phyloP scores from a whole-genome alignment of 2,797 vertebrate genomes.

The Chaetophractus vellerosus region DNA sequence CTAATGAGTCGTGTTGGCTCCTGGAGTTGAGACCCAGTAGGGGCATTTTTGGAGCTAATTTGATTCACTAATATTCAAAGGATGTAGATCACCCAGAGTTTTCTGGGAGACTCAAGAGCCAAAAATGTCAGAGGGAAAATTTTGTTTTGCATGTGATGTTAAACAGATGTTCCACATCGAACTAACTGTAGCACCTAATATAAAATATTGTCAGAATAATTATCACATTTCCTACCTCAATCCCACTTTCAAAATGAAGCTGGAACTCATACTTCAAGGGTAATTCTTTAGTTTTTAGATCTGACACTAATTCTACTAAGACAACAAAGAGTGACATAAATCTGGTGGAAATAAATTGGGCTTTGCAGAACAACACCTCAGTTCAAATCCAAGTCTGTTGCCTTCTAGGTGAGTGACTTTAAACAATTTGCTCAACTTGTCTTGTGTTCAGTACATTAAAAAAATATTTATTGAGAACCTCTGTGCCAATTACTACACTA shows the following conservation, averaged over 20 bases:
- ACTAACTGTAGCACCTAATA: conserved; percentile 75
- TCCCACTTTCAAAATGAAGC: too few relatives aligned
- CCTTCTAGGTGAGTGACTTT: too few relatives aligned
- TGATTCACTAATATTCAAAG: too few relatives aligned
- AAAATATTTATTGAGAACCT: background rate
- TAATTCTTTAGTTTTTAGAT: background rate
- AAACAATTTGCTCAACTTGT: conserved; percentile 16
- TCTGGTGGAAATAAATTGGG: background rate
- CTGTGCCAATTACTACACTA: background rate
- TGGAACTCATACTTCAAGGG: background rate
- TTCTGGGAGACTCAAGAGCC: too few relatives aligned
- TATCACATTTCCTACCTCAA: conserved; percentile 55
- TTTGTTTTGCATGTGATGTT: too few relatives aligned
- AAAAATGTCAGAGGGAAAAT: too few relatives aligned
- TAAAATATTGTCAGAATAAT: conserved; percentile 72
- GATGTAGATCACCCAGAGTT: too few relatives aligned
- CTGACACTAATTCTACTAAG: too few relatives aligned
- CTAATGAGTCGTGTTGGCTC: too few relatives aligned
- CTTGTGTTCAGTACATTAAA: conserved; percentile 24
- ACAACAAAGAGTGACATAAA: background rate
- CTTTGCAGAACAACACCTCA: background rate
- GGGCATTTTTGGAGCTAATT: too few relatives aligned
- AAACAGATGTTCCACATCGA: conserved; percentile 70
- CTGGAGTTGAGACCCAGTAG: too few relatives aligned
- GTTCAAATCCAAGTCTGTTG: conserved; percentile 6